Conservation (phyloP, 1,140 invertebrate genomes). For the Bicyclus anynana region DNA sequence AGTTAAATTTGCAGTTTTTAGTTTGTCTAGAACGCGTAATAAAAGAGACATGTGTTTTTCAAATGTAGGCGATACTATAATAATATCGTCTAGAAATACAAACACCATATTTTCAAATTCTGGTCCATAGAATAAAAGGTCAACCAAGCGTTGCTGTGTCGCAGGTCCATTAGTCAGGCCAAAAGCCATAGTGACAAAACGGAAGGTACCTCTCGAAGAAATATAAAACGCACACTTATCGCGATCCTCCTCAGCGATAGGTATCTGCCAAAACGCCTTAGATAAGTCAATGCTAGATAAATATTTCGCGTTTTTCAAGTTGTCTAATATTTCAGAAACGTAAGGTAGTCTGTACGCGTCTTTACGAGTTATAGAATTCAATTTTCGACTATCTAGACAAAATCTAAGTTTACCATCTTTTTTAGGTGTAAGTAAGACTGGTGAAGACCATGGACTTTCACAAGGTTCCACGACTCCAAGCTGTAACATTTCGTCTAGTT, state of each 20-base stretch:
- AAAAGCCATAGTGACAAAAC: slow-evolving; percentile 39
- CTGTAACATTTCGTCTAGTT: no score
- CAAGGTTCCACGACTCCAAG: no score
- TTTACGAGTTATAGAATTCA: slow-evolving; percentile 50
- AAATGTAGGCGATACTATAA: slow-evolving; percentile 33
- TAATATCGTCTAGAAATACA: slow-evolving; percentile 51
- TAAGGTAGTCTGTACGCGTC: slow-evolving; percentile 42
- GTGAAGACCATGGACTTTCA: no score
- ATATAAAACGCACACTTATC: slow-evolving; percentile 40
- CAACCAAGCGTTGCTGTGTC: slow-evolving; percentile 38
- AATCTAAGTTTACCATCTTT: no score
- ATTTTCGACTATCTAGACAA: no score
- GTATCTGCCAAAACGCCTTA: slow-evolving; percentile 54
- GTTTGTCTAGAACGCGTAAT: slow-evolving; percentile 42
- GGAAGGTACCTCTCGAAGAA: slow-evolving; percentile 13
- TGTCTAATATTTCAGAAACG: slow-evolving; percentile 35
- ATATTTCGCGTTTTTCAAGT: slow-evolving; percentile 24
- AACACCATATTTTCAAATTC: slow-evolving; percentile 32
- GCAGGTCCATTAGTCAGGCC: slow-evolving; percentile 35
- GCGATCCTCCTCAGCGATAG: slow-evolving; percentile 12
- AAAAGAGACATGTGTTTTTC: slow-evolving; percentile 42
- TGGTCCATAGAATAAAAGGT: slow-evolving; percentile 32
- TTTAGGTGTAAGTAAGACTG: no score
- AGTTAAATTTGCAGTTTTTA: no score
- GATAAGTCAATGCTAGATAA: slow-evolving; percentile 24